Conservation (phyloP, 2,888 invertebrate genomes). For the Cryptocephalus moraei region DNA sequence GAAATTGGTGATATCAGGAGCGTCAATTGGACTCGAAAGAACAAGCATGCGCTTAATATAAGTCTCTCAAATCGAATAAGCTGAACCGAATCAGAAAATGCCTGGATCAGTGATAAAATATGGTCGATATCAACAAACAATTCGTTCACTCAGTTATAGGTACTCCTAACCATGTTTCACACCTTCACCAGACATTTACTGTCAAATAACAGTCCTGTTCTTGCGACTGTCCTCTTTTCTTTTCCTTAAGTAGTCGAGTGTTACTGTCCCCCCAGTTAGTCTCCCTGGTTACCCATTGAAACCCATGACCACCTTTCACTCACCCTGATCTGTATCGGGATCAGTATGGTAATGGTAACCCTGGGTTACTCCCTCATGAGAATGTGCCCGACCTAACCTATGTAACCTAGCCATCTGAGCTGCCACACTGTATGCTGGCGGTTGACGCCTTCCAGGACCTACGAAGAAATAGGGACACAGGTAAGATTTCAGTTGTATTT, state of each 20-base stretch:
- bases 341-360: conserved; percentile 58
- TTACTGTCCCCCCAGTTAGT: neutral
- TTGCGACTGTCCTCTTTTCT: too few species aligned
- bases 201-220: too few species aligned
- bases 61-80: too few species aligned
- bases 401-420: conserved; percentile 79
- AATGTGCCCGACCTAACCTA: conserved; percentile 72
- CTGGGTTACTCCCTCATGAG: conserved; percentile 75
- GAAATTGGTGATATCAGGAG: too few species aligned
- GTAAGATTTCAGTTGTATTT: too few species aligned
- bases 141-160: neutral
- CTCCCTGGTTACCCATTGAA: neutral
- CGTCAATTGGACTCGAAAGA: too few species aligned
- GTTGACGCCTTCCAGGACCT: conserved; percentile 49
- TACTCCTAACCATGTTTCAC: neutral
- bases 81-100: too few species aligned
- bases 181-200: neutral
- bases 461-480: neutral
- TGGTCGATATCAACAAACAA: neutral
- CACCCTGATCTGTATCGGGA: conserved; percentile 41
- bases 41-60: too few species aligned
- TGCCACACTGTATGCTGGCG: conserved; percentile 75
- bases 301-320: conserved; percentile 1
- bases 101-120: too few species aligned
- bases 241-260: neutral